Evolutionary conservation across 2,888 invertebrate species (phyloP).

Genomic region (Papilio demoleus): DNA sequence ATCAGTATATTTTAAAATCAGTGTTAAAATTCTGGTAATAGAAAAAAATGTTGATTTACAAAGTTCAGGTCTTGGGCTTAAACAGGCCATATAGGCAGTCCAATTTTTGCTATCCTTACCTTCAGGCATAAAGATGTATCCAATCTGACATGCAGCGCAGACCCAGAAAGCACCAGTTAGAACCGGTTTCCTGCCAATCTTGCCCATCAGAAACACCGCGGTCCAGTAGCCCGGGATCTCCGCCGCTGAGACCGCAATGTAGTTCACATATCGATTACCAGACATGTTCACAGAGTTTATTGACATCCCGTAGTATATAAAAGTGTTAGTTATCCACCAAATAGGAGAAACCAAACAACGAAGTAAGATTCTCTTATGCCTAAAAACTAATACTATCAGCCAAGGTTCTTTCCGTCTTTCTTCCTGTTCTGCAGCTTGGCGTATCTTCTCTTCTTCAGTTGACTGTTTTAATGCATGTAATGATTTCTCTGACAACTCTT

Average conservation of each 20-base stretch:
- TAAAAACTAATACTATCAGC: constrained; percentile 61
- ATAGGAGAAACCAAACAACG: constrained; percentile 76
- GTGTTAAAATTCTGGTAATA: too few relatives aligned
- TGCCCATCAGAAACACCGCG: constrained; percentile 84
- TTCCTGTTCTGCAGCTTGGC: constrained; percentile 27
- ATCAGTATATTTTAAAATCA: too few relatives aligned
- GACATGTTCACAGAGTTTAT: constrained; percentile 86
- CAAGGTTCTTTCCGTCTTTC: constrained; percentile 44
- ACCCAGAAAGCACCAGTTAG: constrained; percentile 82
- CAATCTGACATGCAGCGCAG: constrained; percentile 83
- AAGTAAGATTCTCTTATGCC: constrained; percentile 69
- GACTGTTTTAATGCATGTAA: constrained; percentile 53
- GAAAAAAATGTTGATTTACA: too few relatives aligned
- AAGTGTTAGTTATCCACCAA: constrained; percentile 86
- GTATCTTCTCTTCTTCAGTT: constrained; percentile 45
- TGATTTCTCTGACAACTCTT: constrained; percentile 59
- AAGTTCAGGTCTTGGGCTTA: too few relatives aligned
- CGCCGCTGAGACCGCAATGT: constrained; percentile 82
- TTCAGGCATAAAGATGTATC: constrained; percentile 80
- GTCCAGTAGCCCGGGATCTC: constrained; percentile 88
- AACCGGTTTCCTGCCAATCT: constrained; percentile 83
- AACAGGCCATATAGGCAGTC: too few relatives aligned
- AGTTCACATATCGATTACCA: constrained; percentile 86
- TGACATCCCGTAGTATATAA: constrained; percentile 87
- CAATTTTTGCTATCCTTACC: constrained; percentile 57